Conservation (phyloP, 2,797 vertebrate genomes). For the Amblyraja radiata region DNA sequence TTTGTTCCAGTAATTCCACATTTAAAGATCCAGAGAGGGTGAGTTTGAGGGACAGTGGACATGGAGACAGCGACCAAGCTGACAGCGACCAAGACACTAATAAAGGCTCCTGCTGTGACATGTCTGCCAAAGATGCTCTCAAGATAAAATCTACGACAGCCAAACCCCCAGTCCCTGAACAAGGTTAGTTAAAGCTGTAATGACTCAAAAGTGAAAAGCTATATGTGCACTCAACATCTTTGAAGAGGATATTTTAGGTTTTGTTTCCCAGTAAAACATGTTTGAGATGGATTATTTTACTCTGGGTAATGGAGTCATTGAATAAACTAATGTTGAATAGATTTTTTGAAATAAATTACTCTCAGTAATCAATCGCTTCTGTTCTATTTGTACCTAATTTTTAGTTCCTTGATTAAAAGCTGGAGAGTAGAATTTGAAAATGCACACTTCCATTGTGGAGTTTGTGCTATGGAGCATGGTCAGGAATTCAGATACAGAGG, state of each 20-base stretch:
- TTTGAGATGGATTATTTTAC: constrained; percentile 20
- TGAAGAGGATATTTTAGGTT: constrained; percentile 28
- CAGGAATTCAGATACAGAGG: neutral
- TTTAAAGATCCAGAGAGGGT: constrained; percentile 98
- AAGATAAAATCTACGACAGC: constrained; percentile 92
- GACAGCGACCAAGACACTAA: constrained; percentile 99
- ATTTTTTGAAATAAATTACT: neutral
- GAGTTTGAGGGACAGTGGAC: constrained; percentile 97
- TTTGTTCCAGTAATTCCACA: constrained; percentile 80
- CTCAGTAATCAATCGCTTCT: neutral
- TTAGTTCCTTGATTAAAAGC: neutral
- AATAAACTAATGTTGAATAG: constrained; percentile 10
- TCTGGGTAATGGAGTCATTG: neutral
- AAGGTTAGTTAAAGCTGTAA: constrained; percentile 75
- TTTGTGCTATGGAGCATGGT: neutral
- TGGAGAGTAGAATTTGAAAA: neutral
- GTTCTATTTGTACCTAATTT: neutral
- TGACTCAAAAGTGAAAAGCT: constrained; percentile 44
- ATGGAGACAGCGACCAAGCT: constrained; percentile 98
- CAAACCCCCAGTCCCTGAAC: constrained; percentile 87
- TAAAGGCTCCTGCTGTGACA: constrained; percentile 99
- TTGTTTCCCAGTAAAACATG: neutral
- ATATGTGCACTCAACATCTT: constrained; percentile 6
- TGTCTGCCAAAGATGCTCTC: constrained; percentile 97
- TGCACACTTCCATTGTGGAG: neutral